Percentiles rank a stretch among this genome's conserved stretches.
Conservation (phyloP, 2,113 vertebrate genomes). For the Austrofundulus limnaeus region DNA sequence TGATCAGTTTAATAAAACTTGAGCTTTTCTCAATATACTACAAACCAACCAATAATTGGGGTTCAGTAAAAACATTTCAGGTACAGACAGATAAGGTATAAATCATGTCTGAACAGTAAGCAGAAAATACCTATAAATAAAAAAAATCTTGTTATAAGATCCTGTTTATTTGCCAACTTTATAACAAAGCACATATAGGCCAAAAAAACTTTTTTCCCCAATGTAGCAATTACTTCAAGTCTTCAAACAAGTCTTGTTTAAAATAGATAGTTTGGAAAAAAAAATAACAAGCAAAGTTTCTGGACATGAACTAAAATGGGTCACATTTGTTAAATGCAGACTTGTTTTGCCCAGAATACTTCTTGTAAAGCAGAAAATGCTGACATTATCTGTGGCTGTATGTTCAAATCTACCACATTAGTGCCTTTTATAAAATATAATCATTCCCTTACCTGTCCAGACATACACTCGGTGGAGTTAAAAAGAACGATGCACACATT, state of each 20-base stretch:
- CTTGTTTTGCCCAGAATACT: constrained; percentile 1
- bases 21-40: too few relatives aligned
- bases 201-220: neutral
- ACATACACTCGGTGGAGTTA: neutral
- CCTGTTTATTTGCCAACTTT: neutral
- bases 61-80: too few relatives aligned
- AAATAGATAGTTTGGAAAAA: neutral
- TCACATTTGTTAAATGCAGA: constrained; percentile 26
- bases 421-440: neutral
- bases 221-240: constrained; percentile 20
- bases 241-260: neutral
- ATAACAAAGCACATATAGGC: neutral
- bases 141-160: neutral
- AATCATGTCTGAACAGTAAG: neutral
- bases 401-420: neutral
- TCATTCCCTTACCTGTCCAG: neutral
- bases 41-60: too few relatives aligned
- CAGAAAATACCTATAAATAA: neutral
- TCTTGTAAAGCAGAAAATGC: constrained; percentile 4
- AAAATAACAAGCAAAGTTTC: constrained; percentile 48
- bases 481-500: neutral
- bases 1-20: too few relatives aligned
- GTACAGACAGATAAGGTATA: too few relatives aligned
- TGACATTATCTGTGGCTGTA: neutral
- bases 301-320: constrained; percentile 35